Base-by-base conservation (phyloP, 2,888 invertebrate species). In the Deilephila elpenor region DNA sequence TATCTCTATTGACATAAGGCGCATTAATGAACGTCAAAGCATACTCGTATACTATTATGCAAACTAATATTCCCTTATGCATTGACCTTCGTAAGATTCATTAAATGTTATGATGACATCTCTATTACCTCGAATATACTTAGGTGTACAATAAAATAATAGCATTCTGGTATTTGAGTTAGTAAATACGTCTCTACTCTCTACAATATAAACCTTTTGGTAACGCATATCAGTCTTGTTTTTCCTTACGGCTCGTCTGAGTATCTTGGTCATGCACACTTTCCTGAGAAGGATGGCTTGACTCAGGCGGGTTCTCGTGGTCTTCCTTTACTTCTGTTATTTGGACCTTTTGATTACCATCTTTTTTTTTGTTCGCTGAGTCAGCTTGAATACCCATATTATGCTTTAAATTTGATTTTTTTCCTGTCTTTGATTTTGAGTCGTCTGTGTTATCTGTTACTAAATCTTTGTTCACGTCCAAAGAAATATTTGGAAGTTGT, bases 171-270 rank as follows among this genome's bases (percentile, higher is more conserved):
- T 44, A 44, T 14, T 44, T 14, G 44, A 44, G 32, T 44, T 14
- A 44, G 44, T 3, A 11, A 44, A 44, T 44, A 44, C 44, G 44
- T 44, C 44, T 44, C 11, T 44, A 25, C 25, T 25, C 25, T 25
- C 25, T 25, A 37, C 44, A 44, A 44, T 44, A 53, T 20, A 51
- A 51, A 19, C 11, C 1, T 51, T 34, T 44, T 25, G 14, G 25
- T 56, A 56, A 20, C 34, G 19, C 29, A 29, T 59, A 71, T 81
- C 75, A 89, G 75, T 90, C 89, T 82, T 88, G 85, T 79, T 89
- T 90, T 78, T 90, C 87, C 76, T 90, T 90, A 7, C 77, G 77
- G 3, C 74, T 51, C 0, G 85, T 85, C 77, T 90, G 87, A 5
- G 86, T 86, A 73, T 82, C 75, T 75, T 86, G 82, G 32, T 85